Conservation (phyloP, 2,797 vertebrate species). For the Meriones psammophilus region DNA sequence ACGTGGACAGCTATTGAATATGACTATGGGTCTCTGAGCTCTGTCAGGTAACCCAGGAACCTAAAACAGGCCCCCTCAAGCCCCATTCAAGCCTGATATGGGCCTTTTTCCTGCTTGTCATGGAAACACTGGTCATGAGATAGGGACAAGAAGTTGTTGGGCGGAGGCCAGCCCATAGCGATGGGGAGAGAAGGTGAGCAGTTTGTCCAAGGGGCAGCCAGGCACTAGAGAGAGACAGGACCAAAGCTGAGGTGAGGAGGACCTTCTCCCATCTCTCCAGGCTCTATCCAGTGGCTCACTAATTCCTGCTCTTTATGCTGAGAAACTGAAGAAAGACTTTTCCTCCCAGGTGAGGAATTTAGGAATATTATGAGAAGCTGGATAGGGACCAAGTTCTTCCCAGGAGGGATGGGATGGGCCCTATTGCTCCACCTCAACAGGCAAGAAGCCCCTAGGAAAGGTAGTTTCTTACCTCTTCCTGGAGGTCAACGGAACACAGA, state of each 20-base stretch:
- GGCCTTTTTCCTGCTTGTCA: background rate
- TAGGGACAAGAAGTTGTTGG: slow-evolving; percentile 69
- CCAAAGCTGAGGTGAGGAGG: background rate
- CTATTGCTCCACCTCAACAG: background rate
- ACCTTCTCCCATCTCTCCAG: background rate
- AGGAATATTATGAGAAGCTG: background rate
- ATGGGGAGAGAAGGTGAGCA: slow-evolving; percentile 27
- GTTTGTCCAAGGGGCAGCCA: slow-evolving; percentile 9
- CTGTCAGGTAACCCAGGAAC: too few species aligned
- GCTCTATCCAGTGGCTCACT: background rate
- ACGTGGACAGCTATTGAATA: background rate
- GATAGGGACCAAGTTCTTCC: background rate
- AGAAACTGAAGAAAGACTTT: background rate
- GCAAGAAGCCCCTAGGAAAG: background rate
- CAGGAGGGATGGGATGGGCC: background rate
- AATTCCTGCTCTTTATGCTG: background rate
- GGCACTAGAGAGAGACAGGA: background rate
- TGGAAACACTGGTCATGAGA: slow-evolving; percentile 4
- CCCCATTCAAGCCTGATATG: background rate
- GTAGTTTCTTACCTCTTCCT: background rate
- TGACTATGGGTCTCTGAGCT: background rate
- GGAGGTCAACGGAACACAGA: background rate
- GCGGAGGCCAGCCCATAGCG: background rate
- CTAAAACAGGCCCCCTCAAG: background rate
- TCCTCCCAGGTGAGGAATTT: background rate